Conservation (phyloP, 2,797 vertebrate genomes). For the Hirundo rustica region DNA sequence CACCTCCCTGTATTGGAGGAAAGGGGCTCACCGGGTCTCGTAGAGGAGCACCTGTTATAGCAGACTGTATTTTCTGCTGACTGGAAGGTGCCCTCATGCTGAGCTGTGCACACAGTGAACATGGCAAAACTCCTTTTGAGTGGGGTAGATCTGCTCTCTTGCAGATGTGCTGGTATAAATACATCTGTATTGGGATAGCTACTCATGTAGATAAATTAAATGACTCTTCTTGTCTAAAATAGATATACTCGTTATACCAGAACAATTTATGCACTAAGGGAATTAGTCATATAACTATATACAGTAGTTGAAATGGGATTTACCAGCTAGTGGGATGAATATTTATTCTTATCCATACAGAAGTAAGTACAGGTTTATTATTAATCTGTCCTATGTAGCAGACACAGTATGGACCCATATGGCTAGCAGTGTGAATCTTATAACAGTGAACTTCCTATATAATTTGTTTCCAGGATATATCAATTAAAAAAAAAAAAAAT, state of each 20-base stretch:
- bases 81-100: not conserved
- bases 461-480: not conserved
- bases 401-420: not conserved
- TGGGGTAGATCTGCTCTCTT: not conserved
- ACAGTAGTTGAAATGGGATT: not conserved
- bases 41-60: rapidly evolving
- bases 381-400: not conserved
- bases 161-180: not conserved
- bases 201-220: not conserved
- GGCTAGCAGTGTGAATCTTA: not conserved
- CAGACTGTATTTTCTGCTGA: not conserved
- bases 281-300: not conserved
- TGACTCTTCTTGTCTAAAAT: not conserved
- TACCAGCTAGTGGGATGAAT: not conserved
- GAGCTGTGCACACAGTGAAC: not conserved
- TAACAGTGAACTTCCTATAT: not conserved
- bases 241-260: not conserved
- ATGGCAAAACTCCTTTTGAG: not conserved
- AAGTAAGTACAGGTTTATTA: not conserved
- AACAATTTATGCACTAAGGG: not conserved
- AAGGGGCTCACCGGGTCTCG: not conserved
- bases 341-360: not conserved
- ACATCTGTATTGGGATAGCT: not conserved
- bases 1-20: not conserved
- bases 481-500: not conserved